phyloP scores from a whole-genome alignment of 2,888 invertebrate species.

The Monopis laevigella region DNA sequence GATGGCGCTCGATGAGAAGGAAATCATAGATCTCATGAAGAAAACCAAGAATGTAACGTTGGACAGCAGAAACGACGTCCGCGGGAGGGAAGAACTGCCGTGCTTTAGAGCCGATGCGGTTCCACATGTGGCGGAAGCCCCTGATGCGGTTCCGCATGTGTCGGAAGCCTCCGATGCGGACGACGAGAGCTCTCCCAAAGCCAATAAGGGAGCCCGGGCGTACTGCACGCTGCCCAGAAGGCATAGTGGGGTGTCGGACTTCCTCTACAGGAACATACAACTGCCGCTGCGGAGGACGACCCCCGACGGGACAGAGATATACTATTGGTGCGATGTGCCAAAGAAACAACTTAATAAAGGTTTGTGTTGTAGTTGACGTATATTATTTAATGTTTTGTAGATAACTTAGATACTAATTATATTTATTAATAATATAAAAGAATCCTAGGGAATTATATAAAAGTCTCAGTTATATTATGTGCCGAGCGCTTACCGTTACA shows the following conservation, averaged over 20 bases:
- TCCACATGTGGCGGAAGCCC: slow-evolving; percentile 24
- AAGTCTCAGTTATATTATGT: no score
- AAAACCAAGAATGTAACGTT: neutral
- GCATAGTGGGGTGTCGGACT: slow-evolving; percentile 36
- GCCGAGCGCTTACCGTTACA: no score
- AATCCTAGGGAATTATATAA: no score
- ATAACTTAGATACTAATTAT: no score
- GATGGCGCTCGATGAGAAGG: slow-evolving; percentile 38
- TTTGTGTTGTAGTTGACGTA: neutral
- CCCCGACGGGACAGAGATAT: slow-evolving; percentile 84
- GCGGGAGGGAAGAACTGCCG: slow-evolving; percentile 78
- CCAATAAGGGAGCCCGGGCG: slow-evolving; percentile 36
- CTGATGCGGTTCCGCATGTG: neutral
- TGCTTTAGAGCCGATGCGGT: slow-evolving; percentile 41
- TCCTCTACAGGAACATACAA: slow-evolving; percentile 34
- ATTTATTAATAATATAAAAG: no score
- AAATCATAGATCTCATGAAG: slow-evolving; percentile 14
- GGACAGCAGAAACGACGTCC: slow-evolving; percentile 35
- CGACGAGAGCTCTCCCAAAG: slow-evolving; percentile 22
- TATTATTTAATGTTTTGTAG: no score
- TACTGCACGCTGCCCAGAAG: slow-evolving; percentile 62
- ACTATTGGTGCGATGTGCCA: slow-evolving; percentile 88
- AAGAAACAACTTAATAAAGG: slow-evolving; percentile 53
- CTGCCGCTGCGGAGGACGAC: slow-evolving; percentile 80
- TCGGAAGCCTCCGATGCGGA: slow-evolving; percentile 23